A percentile compares a stretch with the other conserved stretches of the same genome.
These are phyloP conservation scores for Hypolimnas misippus DNA, from an alignment of 2,888 invertebrate genomes.

Conservation along the genomic window DNA sequence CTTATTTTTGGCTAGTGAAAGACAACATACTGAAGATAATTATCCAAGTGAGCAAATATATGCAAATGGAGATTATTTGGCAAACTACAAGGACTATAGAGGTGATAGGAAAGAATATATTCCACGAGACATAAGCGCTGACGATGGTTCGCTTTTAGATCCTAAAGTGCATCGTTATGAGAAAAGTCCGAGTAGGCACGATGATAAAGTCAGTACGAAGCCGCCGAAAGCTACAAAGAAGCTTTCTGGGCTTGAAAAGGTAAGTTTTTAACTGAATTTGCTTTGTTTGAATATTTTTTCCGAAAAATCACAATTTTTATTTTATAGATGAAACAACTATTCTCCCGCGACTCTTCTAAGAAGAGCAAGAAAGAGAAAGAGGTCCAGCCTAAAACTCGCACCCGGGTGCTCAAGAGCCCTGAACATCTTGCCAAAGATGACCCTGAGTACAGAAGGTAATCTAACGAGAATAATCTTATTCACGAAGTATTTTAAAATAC, in stretches of 20 bases:
- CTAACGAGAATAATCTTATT: no score
- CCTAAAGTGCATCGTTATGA: slow-evolving; percentile 85
- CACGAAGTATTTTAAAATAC: no score
- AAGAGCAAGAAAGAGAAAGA: slow-evolving; percentile 87
- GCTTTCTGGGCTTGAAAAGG: slow-evolving; percentile 89
- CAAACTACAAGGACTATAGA: slow-evolving; percentile 64
- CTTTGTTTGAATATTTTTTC: no score
- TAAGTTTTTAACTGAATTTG: slow-evolving; percentile 59
- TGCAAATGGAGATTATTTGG: slow-evolving; percentile 72
- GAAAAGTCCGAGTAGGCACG: slow-evolving; percentile 76
- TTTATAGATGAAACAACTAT: slow-evolving; percentile 88
- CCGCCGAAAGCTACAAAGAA: slow-evolving; percentile 87
- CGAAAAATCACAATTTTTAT: no score
- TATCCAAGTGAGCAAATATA: slow-evolving; percentile 78
- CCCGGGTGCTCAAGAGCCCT: slow-evolving; percentile 82
- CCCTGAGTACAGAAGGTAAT: slow-evolving; percentile 75
- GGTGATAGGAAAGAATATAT: slow-evolving; percentile 70
- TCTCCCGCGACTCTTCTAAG: slow-evolving; percentile 88
- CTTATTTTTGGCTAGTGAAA: slow-evolving; percentile 88
- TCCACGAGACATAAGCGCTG: slow-evolving; percentile 83
- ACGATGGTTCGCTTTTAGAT: slow-evolving; percentile 87
- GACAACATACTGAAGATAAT: slow-evolving; percentile 88
- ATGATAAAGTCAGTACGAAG: slow-evolving; percentile 81
- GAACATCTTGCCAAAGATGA: slow-evolving; percentile 79
- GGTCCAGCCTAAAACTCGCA: slow-evolving; percentile 80